phyloP scores from a whole-genome alignment of 2,113 vertebrate species.

The Grantiella picta region DNA sequence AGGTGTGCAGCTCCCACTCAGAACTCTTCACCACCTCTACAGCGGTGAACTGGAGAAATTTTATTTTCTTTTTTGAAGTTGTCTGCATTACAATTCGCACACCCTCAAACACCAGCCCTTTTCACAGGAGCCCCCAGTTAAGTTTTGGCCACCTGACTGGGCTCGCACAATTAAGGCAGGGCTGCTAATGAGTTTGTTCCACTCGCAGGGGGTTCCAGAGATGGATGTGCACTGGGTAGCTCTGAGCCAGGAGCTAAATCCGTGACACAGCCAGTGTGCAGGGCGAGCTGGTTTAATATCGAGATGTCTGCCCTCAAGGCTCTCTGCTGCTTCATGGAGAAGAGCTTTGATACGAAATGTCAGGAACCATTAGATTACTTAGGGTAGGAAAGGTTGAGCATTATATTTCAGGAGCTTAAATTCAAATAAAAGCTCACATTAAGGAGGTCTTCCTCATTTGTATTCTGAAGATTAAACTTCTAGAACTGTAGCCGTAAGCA shows the following conservation, averaged over 20 bases:
- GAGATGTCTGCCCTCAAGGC: slow-evolving; percentile 39
- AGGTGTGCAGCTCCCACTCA: not conserved
- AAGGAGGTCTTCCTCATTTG: slow-evolving; percentile 36
- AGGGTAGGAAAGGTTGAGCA: slow-evolving; percentile 67
- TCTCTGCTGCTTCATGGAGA: slow-evolving; percentile 3
- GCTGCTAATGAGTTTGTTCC: not conserved
- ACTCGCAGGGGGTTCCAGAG: not conserved
- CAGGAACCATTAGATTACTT: slow-evolving; percentile 78
- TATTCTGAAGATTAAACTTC: not conserved
- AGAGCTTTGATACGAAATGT: slow-evolving; percentile 78
- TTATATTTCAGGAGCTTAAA: not conserved
- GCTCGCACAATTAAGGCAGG: not conserved
- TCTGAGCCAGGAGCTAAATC: slow-evolving; percentile 35
- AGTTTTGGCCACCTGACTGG: not conserved
- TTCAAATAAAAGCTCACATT: slow-evolving; percentile 25
- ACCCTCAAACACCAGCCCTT: not conserved
- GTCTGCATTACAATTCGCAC: not conserved
- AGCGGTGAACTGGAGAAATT: not conserved
- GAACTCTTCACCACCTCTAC: not conserved
- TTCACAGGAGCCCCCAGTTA: rapidly evolving
- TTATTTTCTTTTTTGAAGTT: not conserved
- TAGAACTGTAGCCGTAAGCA: not conserved
- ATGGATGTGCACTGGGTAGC: not conserved
- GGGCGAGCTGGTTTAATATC: slow-evolving; percentile 58
- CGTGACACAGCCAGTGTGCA: not conserved